Evolutionary conservation across 2,113 vertebrate genomes (phyloP), one percentile per base, ranked within the genome.

Genomic region (Clupea harengus): DNA sequence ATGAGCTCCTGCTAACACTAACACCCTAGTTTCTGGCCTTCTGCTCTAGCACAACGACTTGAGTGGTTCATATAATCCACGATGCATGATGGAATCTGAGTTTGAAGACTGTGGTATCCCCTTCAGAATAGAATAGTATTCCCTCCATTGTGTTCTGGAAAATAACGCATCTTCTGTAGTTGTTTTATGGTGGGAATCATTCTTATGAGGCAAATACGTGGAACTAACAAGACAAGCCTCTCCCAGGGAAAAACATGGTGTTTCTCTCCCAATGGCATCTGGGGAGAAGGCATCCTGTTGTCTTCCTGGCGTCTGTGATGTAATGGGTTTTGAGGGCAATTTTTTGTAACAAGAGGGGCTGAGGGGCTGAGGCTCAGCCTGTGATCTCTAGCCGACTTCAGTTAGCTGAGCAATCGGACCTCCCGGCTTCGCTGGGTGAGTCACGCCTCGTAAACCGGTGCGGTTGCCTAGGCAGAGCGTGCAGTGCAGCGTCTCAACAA

Each of bases 341-440:
- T 49, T 81, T 85, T 10, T 6, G 4, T 39, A 78, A 52, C 47
- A 22, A 32, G 45, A 18, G 50, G 39, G 39, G 39, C 39, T 39
- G 39, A 39, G 39, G 46, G 45, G 25, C n/a, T 32, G 85, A 92
- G 72, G 91, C 60, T 3, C 89, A 52, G 90, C 91, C 92, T 94
- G 91, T 94, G 94, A 94, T 94, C 92, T 93, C 89, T 91, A 91
- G 92, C 89, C 91, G 92, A 89, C 92, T 93, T 94, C 94, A 95
- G 94, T 95, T 95, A 95, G 93, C 92, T 81, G 90, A 93, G 94
- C 93, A 93, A 94, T 95, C 91, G 92, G 90, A 90, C 93, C 91
- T 90, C 92, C 91, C 87, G 81, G 91, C 91, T 89, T 93, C 93
- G 72, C 11, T 93, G 89, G 93, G 90, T 85, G 92, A 90, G 89